phyloP scores from a whole-genome alignment of 2,797 vertebrate genomes.

The Peromyscus aztecus region DNA sequence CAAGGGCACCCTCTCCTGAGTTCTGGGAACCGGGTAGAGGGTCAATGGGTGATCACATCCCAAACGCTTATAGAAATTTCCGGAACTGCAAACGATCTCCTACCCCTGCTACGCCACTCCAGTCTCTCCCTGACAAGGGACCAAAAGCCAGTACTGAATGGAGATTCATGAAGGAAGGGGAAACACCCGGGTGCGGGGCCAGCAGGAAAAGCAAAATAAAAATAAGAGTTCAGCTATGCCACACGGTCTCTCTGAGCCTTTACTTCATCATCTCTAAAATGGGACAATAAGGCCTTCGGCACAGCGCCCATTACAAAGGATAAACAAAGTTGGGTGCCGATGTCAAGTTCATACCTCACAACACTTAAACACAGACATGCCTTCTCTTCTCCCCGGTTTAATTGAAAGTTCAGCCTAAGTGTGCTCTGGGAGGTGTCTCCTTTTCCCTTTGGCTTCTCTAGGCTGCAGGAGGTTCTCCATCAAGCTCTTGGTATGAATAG shows the following conservation, averaged over 20 bases:
- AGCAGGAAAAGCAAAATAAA: neutral
- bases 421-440: neutral
- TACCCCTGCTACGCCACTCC: neutral
- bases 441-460: constrained; percentile 10
- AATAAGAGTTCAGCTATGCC: neutral
- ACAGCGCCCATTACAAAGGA: fast-evolving
- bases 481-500: constrained; percentile 14
- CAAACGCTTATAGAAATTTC: neutral
- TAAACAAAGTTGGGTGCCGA: neutral
- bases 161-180: neutral
- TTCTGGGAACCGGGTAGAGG: neutral
- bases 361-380: neutral
- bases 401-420: neutral
- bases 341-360: neutral
- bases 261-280: constrained; percentile 23
- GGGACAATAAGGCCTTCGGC: neutral
- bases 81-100: neutral
- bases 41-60: too few species aligned
- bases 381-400: neutral
- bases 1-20: neutral
- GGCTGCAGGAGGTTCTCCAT: neutral
- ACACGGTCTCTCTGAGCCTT: neutral
- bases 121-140: neutral
- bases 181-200: neutral
- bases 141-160: neutral